A percentile compares a stretch with the other conserved stretches of the same genome.
These are phyloP conservation scores for Synanthedon formicaeformis DNA, from an alignment of 2,888 invertebrate genomes.

Conservation along the genomic window DNA sequence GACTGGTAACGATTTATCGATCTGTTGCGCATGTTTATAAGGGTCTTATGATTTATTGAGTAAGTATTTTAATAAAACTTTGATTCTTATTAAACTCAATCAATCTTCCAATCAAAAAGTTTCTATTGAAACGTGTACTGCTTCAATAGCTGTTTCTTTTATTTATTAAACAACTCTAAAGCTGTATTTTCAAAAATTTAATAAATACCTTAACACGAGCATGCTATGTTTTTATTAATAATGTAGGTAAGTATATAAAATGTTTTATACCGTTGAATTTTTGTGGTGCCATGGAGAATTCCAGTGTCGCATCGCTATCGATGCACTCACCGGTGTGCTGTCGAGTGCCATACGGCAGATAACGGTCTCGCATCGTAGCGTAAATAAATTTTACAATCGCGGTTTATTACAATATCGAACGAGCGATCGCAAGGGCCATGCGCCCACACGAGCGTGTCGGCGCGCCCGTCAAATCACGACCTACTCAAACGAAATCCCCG, in stretches of 20 bases:
- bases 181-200: too few relatives aligned
- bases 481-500: constrained; percentile 29
- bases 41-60: constrained; percentile 32
- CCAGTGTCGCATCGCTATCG: constrained; percentile 33
- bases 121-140: background rate
- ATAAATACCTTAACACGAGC: too few relatives aligned
- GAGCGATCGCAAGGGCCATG: constrained; percentile 23
- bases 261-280: background rate
- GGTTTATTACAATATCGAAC: constrained; percentile 40
- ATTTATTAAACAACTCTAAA: too few relatives aligned
- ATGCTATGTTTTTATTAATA: too few relatives aligned
- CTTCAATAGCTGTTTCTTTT: background rate
- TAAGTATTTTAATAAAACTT: constrained; percentile 28
- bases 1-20: constrained; percentile 23
- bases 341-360: constrained; percentile 40
- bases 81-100: constrained; percentile 19
- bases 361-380: constrained; percentile 37
- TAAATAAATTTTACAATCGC: constrained; percentile 44
- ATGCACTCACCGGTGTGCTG: constrained; percentile 30
- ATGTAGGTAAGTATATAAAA: background rate
- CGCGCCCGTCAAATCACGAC: constrained; percentile 37
- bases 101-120: constrained; percentile 14
- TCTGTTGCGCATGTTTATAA: constrained; percentile 12
- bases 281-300: constrained; percentile 1
- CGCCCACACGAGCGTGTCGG: constrained; percentile 35